Conservation (phyloP, 2,113 vertebrate species). For the Cyprinodon tularosa region DNA sequence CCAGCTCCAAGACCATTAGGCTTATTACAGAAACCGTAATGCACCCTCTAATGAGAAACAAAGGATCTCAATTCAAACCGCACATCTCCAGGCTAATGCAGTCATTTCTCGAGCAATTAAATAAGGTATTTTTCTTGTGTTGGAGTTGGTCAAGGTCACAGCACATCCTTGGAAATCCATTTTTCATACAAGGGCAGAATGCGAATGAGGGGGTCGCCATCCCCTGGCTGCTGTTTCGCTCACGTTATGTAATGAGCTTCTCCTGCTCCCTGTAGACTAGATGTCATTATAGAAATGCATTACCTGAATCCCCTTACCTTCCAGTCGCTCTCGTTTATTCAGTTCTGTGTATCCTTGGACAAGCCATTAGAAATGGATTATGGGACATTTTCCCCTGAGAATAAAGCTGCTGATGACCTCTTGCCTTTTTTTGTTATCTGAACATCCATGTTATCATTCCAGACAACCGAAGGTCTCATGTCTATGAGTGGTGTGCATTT, state of each 20-base stretch:
- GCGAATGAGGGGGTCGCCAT: constrained; percentile 37
- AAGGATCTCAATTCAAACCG: not conserved
- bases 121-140: constrained; percentile 24
- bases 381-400: constrained; percentile 53
- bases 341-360: constrained; percentile 54
- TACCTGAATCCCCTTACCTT: constrained; percentile 48
- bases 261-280: constrained; percentile 57
- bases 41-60: not conserved
- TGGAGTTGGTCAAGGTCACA: constrained; percentile 59
- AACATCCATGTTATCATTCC: constrained; percentile 49
- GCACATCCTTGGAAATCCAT: constrained; percentile 61
- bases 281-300: constrained; percentile 74
- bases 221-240: constrained; percentile 46
- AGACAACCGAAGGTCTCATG: constrained; percentile 35
- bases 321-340: constrained; percentile 41
- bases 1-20: not conserved
- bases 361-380: constrained; percentile 75
- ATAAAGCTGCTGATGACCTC: constrained; percentile 46
- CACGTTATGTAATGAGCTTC: constrained; percentile 69
- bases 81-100: constrained; percentile 7
- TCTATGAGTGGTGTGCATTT: constrained; percentile 35
- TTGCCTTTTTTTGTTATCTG: constrained; percentile 44
- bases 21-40: not conserved
- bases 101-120: not conserved
- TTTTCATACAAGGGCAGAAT: constrained; percentile 48